Base-by-base conservation (phyloP, 2,888 invertebrate genomes). In the Dicyrtoma fusca region DNA sequence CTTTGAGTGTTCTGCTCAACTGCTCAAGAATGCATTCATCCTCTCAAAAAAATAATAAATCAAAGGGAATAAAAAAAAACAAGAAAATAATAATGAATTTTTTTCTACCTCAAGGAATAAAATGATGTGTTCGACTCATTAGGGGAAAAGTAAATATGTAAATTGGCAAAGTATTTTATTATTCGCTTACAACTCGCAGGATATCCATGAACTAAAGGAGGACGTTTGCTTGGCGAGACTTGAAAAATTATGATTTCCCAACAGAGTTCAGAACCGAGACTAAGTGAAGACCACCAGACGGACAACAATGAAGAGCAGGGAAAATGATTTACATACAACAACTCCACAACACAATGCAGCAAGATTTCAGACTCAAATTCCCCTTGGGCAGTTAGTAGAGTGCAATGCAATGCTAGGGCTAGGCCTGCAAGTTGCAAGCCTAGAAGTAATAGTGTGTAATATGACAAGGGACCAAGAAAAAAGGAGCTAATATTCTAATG, bases 111-210 rank as follows among this genome's bases (percentile, higher is more conserved):
- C 23, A 14, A 19, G 53, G 66, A 66, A 55, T 66, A 21, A 66
- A 66, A 44, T 34, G 44, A 44, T 55, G 34, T 42, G 55, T 66
- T 65, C 26, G 66, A 55, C 66, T 66, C 66, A 66, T 66, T 66
- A 66, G 55, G 55, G 55, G 55, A 66, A 66, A 53, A 44, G 55
- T 55, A 66, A 66, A 66, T 66, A 66, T 66, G 66, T 53, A 55
- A 66, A 66, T 66, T 66, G 53, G 45, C 62, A 51, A 34, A 65
- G 14, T 65, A 65, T 65, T 65, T n/a, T 65, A 65, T 51, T 65
- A 51, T 65, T 19, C 51, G 49, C 25, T n/a, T n/a, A n/a, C n/a
- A n/a, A n/a, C n/a, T n/a, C n/a, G n/a, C 47, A 65, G 65, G 51
- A 63, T 64, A 64, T 64, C 26, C 51, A 21, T 45, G 45, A 5